Evolutionary conservation across 2,113 vertebrate species (phyloP), one percentile per base, ranked within the genome.

Genomic region (Saguinus imperator): DNA sequence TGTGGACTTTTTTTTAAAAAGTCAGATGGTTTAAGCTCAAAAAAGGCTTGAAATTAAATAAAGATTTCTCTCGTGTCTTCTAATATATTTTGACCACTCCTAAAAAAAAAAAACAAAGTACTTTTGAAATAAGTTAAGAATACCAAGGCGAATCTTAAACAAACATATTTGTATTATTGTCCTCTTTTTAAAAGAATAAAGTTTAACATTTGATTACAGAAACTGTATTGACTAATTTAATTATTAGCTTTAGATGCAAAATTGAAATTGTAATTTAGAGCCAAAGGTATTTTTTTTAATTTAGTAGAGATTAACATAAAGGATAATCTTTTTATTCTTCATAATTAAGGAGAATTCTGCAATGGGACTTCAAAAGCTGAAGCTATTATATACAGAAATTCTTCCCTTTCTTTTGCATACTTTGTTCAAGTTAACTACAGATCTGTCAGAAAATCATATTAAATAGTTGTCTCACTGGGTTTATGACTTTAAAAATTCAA

Each of bases 231-330:
- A 98, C 92, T 98, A 98, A 98, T 98, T 98, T 98, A 98, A 98
- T 97, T 98, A 96, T 98, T 98, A 98, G 95, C 97, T 98, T 98
- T 97, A 98, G 98, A 98, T 98, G 96, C 94, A 98, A 98, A 98
- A 98, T 97, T 97, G 95, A 98, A 81, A 93, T 95, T 98, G 96
- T 98, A 98, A 98, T 98, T 98, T 98, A 96, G 92, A 98, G 84
- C 84, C 87, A 93, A 95, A 94, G n/a, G 87, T 98, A 98, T 98
- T 97, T 98, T 98, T 61, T 98, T 98, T 98, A 98, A 98, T 98
- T 98, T 98, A 97, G 95, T 94, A 91, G 84, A 98, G 97, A 98
- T 97, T 98, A 98, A 94, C 97, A 98, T 98, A 98, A 98, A 97
- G 94, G 92, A 95, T 96, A 98, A 98, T 98, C 97, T 98, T 86